Conservation (phyloP, 2,113 vertebrate species). For the Ameiurus melas region DNA sequence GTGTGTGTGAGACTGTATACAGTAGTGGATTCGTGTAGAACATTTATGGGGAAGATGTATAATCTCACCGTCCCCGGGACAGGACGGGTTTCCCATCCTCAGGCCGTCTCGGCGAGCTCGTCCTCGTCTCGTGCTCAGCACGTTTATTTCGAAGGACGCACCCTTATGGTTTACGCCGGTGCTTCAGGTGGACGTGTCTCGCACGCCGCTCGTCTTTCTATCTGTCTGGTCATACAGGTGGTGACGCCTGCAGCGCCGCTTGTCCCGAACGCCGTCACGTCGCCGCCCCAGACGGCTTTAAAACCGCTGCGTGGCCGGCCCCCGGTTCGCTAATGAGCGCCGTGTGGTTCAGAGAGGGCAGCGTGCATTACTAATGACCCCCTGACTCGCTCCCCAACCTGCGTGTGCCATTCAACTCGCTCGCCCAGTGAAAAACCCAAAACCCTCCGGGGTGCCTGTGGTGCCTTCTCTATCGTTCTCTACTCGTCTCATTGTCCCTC, state of each 20-base stretch:
- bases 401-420: not conserved
- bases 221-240: not conserved
- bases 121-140: not conserved
- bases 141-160: not conserved
- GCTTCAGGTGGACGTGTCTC: not conserved
- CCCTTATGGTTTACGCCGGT: not conserved
- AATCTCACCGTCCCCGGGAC: too few relatives aligned
- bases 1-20: too few relatives aligned
- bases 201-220: not conserved
- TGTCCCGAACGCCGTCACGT: not conserved
- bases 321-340: not conserved
- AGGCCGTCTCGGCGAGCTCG: not conserved
- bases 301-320: not conserved
- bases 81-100: not conserved
- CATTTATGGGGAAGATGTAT: too few relatives aligned
- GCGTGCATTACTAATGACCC: slow-evolving; percentile 26
- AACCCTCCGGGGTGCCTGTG: not conserved
- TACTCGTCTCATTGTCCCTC: slow-evolving; percentile 6
- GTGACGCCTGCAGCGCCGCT: not conserved
- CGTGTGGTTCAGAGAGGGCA: slow-evolving; percentile 3
- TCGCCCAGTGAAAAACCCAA: not conserved
- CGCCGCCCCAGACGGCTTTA: too few relatives aligned
- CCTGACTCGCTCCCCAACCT: slow-evolving; percentile 6
- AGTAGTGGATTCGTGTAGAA: too few relatives aligned
- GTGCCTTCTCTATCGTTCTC: slow-evolving; percentile 9